Base-by-base conservation (phyloP, 2,797 vertebrate genomes). In the Anguilla anguilla region DNA sequence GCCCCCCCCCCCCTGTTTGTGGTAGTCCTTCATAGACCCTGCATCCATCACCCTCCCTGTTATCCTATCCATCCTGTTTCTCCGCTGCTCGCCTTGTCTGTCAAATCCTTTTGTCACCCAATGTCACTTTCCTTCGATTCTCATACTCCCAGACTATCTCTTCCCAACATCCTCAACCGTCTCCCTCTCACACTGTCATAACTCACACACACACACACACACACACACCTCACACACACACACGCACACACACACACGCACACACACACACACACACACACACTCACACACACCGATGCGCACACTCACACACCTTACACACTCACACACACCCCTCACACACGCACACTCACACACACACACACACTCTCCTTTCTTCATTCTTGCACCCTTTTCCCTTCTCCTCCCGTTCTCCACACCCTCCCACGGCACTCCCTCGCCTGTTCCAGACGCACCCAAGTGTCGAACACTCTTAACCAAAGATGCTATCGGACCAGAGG, bases 381-480 rank as follows among this genome's bases (percentile, higher is more conserved):
- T 15, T 85, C 87, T 51, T 15, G 28, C 35, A 88, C 64, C 90
- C 90, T 85, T 91, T 87, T 91, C 86, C 86, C 86, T 81, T 61
- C 49, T 86, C 92, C 86, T 83, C 3, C 0, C 84, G 67, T 87
- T 49, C 0, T 85, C 85, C 55, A 84, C 89, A 89, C 85, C 57
- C 84, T 88, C 90, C 84, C n/a, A 0, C 31, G 25, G 69, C 90
- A 6, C 17, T 13, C 55, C 81, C 64, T 83, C 83, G 64, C 86
- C 67, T 92, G 91, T 93, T 92, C 91, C 89, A 90, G 96, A 94
- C 96, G 95, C 96, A 92, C 94, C 94, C 95, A 96, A 94, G 96
- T 96, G 96, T 97, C 95, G 90, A 95, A 95, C 95, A 94, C 93
- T 93, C 93, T 95, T 67, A 17, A 96, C 96, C 96, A 97, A 97